phyloP scores from a whole-genome alignment of 1,140 invertebrate genomes.

The Lucilia cuprina region DNA sequence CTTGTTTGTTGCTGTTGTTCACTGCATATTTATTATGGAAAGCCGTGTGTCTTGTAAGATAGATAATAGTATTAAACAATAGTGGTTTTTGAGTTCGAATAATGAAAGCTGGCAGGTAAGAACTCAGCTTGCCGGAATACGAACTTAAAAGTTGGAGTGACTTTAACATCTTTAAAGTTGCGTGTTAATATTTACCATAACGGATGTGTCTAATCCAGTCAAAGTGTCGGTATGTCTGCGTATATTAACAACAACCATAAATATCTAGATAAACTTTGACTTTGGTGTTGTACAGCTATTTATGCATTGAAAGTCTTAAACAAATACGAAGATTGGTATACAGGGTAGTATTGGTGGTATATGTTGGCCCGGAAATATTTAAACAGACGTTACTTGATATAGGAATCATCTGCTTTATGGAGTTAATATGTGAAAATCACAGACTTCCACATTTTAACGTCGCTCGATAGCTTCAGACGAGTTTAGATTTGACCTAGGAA shows the following conservation, averaged over 20 bases:
- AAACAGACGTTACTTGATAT: too few relatives aligned
- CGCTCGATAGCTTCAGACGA: too few relatives aligned
- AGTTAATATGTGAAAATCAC: too few relatives aligned
- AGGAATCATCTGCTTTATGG: too few relatives aligned
- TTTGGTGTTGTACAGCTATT: not conserved
- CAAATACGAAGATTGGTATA: not conserved
- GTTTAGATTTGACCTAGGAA: too few relatives aligned
- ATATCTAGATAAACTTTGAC: not conserved
- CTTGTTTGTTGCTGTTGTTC: not conserved
- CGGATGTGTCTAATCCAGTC: conserved; percentile 13
- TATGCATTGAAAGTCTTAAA: not conserved
- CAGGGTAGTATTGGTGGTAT: not conserved
- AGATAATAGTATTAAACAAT: not conserved
- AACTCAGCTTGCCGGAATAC: not conserved
- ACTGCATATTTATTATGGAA: not conserved
- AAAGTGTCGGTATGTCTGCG: not conserved
- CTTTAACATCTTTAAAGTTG: conserved; percentile 10
- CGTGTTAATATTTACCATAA: conserved; percentile 3
- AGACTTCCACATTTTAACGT: too few relatives aligned
- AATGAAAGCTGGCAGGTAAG: not conserved
- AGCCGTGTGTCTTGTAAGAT: not conserved
- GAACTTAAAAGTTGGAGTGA: not conserved
- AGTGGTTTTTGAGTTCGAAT: not conserved
- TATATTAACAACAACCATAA: not conserved
- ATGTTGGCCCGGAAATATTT: too few relatives aligned